A percentile compares a stretch with the other conserved stretches of the same genome.
These are phyloP conservation scores for Galaxias olidus DNA, from an alignment of 2,797 vertebrate species.

Conservation along the genomic window DNA sequence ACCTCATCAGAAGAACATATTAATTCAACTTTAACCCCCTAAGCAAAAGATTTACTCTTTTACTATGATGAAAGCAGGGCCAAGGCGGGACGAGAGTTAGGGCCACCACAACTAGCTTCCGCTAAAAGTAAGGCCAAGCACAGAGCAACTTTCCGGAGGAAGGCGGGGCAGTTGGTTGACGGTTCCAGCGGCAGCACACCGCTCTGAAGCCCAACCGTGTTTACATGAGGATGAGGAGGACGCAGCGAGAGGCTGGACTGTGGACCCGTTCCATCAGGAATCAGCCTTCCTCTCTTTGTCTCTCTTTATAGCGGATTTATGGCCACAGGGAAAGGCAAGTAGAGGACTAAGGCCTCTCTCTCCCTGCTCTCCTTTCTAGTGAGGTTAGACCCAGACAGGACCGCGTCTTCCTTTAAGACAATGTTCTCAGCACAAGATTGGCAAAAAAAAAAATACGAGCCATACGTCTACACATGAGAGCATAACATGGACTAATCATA, in stretches of 20 bases:
- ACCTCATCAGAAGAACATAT: too few species aligned
- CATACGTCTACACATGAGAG: slow-evolving; percentile 37
- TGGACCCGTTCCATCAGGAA: slow-evolving; percentile 3
- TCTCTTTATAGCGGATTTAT: too few species aligned
- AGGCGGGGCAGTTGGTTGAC: slow-evolving; percentile 44
- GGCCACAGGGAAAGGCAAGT: too few species aligned
- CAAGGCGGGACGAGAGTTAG: not conserved
- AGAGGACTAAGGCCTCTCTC: not conserved
- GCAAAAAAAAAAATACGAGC: slow-evolving; percentile 55
- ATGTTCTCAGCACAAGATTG: slow-evolving; percentile 43
- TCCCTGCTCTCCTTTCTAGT: not conserved
- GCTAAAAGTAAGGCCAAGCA: not conserved
- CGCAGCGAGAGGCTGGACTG: slow-evolving; percentile 31
- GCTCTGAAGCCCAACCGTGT: slow-evolving; percentile 27
- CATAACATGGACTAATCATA: slow-evolving; percentile 49
- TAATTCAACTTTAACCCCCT: too few species aligned
- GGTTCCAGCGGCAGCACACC: slow-evolving; percentile 8
- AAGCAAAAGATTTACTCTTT: too few species aligned
- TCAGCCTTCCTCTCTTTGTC: not conserved
- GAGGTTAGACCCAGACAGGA: slow-evolving; percentile 5
- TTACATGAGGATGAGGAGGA: slow-evolving; percentile 31
- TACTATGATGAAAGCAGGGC: too few species aligned
- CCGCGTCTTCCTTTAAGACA: slow-evolving; percentile 32
- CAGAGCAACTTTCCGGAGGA: not conserved
- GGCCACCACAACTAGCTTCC: not conserved